These are phyloP conservation scores for Platycnemis pennipes DNA, from an alignment of 2,888 invertebrate species.

Conservation along the genomic window DNA sequence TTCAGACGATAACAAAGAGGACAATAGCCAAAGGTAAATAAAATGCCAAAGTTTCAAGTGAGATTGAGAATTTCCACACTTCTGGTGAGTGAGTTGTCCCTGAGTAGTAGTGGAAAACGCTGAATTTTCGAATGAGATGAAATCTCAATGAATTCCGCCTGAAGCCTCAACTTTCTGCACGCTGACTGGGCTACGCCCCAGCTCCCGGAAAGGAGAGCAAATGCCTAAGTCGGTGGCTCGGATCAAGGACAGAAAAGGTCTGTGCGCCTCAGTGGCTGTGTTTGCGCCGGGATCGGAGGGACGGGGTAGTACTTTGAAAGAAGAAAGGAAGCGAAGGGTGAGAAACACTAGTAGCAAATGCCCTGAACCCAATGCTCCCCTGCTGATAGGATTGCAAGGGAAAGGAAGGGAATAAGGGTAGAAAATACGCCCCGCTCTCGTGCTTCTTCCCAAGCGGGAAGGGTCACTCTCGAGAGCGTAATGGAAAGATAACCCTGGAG, in stretches of 20 bases:
- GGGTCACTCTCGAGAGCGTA: slow-evolving; percentile 24
- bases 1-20: too few species aligned
- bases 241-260: background rate
- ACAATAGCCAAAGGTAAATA: too few species aligned
- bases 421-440: background rate
- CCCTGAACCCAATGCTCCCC: background rate
- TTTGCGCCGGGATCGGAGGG: background rate
- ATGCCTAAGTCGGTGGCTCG: too few species aligned
- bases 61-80: too few species aligned
- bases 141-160: too few species aligned
- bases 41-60: too few species aligned
- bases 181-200: too few species aligned
- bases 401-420: background rate
- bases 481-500: slow-evolving; percentile 31
- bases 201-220: too few species aligned
- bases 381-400: background rate
- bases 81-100: too few species aligned
- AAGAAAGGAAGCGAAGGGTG: background rate
- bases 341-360: background rate
- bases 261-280: background rate
- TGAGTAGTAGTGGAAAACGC: too few species aligned
- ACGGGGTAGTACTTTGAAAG: background rate
- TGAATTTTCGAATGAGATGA: too few species aligned
- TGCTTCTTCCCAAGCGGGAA: background rate
- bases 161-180: too few species aligned